Evolutionary conservation across 2,888 invertebrate genomes (phyloP).

Genomic region (Rhogogaster chlorosoma): DNA sequence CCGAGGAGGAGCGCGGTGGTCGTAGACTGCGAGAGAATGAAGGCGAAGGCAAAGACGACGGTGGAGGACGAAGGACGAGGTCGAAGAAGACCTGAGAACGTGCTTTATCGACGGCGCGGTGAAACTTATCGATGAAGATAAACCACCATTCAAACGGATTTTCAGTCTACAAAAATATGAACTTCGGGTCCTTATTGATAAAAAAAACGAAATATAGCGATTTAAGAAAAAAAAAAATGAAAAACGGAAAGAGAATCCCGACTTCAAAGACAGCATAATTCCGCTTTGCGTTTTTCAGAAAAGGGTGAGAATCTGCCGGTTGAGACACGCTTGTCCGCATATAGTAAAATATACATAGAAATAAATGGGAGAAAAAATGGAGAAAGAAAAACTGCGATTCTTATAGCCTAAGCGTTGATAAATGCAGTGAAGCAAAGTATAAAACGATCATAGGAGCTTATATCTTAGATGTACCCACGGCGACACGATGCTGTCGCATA

Average conservation of each 20-base stretch:
- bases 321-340: no score
- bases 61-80: conserved; percentile 14
- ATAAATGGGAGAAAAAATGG: not conserved
- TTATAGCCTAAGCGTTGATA: not conserved
- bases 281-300: no score
- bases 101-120: conserved; percentile 18
- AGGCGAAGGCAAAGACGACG: conserved; percentile 42
- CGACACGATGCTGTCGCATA: not conserved
- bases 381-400: not conserved
- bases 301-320: no score
- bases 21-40: conserved; percentile 17
- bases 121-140: not conserved
- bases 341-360: no score
- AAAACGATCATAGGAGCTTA: not conserved
- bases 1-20: conserved; percentile 50
- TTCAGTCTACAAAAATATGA: not conserved
- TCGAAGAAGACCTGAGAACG: not conserved
- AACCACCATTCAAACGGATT: not conserved
- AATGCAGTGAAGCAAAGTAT: not conserved
- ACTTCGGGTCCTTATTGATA: no score
- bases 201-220: no score
- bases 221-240: no score
- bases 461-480: not conserved
- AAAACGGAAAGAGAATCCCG: no score
- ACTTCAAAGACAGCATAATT: no score